Percentiles rank a stretch among this genome's conserved stretches.
Evolutionary conservation across 53 echinoderm and acorn worm species (phyloP).

Genomic region (Patiria pectinifera): DNA sequence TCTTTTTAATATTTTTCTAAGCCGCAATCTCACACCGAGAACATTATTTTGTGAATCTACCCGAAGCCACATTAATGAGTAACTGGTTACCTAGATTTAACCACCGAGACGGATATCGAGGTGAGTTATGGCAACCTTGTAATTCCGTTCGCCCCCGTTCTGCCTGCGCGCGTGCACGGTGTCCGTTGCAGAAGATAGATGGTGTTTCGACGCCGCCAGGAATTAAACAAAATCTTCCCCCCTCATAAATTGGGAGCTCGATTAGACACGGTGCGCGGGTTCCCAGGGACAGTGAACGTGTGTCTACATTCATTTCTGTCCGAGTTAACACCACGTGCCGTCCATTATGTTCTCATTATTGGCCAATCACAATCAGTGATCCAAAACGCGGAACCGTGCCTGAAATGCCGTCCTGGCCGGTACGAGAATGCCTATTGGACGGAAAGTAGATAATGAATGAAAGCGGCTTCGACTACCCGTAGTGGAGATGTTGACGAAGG

Average conservation of each 20-base stretch:
- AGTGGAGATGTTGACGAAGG: too few species aligned
- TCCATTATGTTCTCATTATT: not conserved
- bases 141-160: not conserved
- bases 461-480: too few species aligned
- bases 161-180: not conserved
- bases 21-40: not conserved
- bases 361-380: not conserved
- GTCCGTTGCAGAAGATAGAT: not conserved
- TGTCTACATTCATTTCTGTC: not conserved
- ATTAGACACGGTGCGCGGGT: constrained; percentile 10
- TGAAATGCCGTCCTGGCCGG: not conserved
- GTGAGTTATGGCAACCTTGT: constrained; percentile 5
- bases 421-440: not conserved
- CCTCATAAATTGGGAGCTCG: not conserved
- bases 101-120: not conserved
- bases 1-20: not conserved
- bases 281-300: not conserved
- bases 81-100: not conserved
- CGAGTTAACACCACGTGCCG: not conserved
- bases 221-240: not conserved
- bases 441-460: not conserved
- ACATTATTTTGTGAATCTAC: not conserved
- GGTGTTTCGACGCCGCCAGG: not conserved
- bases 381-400: not conserved
- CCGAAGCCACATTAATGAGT: not conserved